These are phyloP conservation scores for Grantiella picta DNA, from an alignment of 2,113 vertebrate species.

Conservation along the genomic window DNA sequence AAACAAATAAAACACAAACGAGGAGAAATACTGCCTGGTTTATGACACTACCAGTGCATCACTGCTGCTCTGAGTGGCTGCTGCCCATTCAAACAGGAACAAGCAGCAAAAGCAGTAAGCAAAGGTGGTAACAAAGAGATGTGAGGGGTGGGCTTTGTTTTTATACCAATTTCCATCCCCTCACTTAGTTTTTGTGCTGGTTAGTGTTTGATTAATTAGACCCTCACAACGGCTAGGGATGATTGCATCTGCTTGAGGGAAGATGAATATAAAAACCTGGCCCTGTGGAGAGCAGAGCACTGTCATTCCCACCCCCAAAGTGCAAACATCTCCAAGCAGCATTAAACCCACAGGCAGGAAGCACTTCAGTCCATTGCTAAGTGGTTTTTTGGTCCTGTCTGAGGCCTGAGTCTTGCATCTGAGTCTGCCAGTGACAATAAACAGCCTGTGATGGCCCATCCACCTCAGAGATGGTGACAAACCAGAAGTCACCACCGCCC, in stretches of 20 bases:
- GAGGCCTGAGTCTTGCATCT: neutral
- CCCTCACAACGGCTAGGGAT: neutral
- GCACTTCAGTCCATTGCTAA: neutral
- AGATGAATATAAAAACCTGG: neutral
- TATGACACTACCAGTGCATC: neutral
- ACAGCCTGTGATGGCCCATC: neutral
- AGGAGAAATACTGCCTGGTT: neutral
- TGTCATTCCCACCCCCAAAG: fast-evolving
- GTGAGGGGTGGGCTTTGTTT: neutral
- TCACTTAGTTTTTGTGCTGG: neutral
- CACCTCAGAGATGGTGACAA: neutral
- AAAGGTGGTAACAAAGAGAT: neutral
- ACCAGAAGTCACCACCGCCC: neutral
- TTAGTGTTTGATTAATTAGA: neutral
- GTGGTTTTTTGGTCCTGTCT: neutral
- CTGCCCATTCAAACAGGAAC: neutral
- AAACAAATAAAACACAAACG: neutral
- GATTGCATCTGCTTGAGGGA: neutral
- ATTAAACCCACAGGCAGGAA: neutral
- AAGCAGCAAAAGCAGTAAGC: neutral
- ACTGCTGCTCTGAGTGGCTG: neutral
- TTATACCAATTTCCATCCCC: neutral
- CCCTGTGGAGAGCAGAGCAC: neutral
- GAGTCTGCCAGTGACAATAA: neutral
- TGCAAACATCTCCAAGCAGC: neutral